A percentile compares a stretch with the other conserved stretches of the same genome.
Evolutionary conservation across 2,888 invertebrate genomes (phyloP).

Genomic region (Gastracanthus pulcherrimus): DNA sequence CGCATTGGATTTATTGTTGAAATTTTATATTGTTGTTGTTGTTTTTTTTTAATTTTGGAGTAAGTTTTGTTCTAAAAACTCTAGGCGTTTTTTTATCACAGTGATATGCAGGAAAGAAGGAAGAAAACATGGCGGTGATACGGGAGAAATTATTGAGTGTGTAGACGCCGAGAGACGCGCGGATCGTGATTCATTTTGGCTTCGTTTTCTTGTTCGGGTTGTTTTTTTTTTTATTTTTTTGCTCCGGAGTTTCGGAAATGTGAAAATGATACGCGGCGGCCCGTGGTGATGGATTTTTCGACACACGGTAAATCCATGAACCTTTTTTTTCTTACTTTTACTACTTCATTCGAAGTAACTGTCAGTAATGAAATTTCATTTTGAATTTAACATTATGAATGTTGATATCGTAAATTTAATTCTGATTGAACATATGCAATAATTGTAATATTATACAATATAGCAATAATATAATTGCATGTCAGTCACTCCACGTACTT

Average conservation of each 20-base stretch:
- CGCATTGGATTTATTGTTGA: background rate
- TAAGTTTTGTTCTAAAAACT: background rate
- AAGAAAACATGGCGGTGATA: background rate
- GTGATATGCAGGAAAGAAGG: background rate
- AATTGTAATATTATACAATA: too few species aligned
- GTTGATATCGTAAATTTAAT: too few species aligned
- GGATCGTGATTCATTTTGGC: constrained; percentile 29
- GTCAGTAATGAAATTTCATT: too few species aligned
- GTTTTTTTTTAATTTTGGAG: background rate
- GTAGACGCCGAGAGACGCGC: constrained; percentile 32
- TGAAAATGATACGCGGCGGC: constrained; percentile 52
- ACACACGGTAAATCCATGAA: constrained; percentile 28
- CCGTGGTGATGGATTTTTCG: constrained; percentile 54
- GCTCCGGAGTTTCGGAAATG: background rate
- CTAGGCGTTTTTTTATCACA: constrained; percentile 6
- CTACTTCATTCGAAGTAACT: background rate
- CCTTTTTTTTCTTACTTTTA: background rate
- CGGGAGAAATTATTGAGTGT: background rate
- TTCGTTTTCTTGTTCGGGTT: background rate
- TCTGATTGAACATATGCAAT: too few species aligned
- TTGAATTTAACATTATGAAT: too few species aligned
- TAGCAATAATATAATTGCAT: too few species aligned
- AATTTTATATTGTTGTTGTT: background rate
- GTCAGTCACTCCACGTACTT: too few species aligned
- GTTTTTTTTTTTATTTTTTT: background rate